Evolutionary conservation across 2,797 vertebrate genomes (phyloP), one percentile per base, ranked within the genome.

Genomic region (Diglossa cyanea): DNA sequence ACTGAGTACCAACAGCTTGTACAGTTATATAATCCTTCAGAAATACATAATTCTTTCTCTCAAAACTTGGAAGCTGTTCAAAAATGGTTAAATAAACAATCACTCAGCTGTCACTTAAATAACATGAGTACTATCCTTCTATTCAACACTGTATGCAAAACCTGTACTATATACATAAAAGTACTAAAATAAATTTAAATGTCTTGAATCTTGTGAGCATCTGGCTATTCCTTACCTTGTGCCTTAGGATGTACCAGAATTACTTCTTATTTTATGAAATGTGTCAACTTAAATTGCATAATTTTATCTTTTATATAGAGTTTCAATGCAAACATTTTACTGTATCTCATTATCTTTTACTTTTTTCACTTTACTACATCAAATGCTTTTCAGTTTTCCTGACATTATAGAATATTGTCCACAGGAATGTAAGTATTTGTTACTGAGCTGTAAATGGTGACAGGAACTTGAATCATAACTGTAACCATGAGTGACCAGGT

Each of bases 1-100:
- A 81, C 47, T 62, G 54, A 71, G 12, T 81, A 86, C 54, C 45
- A 88, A 74, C 84, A 91, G 85, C 62, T 90, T 91, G 79, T 63
- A 86, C n/a, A 26, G 58, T 93, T 84, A 61, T 65, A 67, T 76
- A 94, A 86, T 81, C 30, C 19, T 91, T 84, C 71, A 79, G 53
- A 88, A 92, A 87, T 58, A 84, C 6, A 53, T 21, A 66, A 79
- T 84, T 84, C 47, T 70, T 86, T 50, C 55, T 67, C 51, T 55
- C 51, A 63, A 82, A 71, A 70, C 24, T 85, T 95, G 88, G 77
- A 94, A 82, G 30, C 5, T 72, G 10, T 83, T 94, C 51, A 93
- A 93, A 86, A 92, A 40, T 39, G 1, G 21, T 88, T 90, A 93
- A 96, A 95, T 53, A 94, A 90, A 92, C 47, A 91, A 73, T 73